Evolutionary conservation across 92 coral and sea anemone genomes (phyloP).

Genomic region (Epizoanthus rinbou): DNA sequence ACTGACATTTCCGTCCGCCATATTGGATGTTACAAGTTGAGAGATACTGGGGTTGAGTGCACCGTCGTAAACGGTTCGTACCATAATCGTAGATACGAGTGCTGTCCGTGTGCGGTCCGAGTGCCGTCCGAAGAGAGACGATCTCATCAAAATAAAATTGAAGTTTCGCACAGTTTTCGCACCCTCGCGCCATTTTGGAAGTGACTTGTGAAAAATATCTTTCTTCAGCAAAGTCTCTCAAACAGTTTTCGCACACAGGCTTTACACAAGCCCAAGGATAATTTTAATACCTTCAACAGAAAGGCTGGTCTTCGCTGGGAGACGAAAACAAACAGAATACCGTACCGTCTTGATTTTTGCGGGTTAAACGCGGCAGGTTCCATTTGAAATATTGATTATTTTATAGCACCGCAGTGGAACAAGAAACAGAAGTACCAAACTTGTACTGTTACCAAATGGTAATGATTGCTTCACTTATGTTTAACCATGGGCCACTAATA

Average conservation of each 20-base stretch:
- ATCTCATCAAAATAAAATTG: slow-evolving; percentile 5
- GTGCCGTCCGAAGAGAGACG: slow-evolving; percentile 19
- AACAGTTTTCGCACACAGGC: neutral
- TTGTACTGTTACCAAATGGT: slow-evolving; percentile 22
- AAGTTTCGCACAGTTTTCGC: neutral
- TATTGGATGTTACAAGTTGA: slow-evolving; percentile 16
- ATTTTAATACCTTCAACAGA: neutral
- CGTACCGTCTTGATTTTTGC: neutral
- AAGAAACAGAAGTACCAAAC: too few relatives aligned
- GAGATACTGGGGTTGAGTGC: slow-evolving; percentile 26
- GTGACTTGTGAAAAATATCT: neutral
- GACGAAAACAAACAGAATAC: neutral
- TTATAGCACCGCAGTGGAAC: too few relatives aligned
- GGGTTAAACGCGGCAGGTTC: neutral
- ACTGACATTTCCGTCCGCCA: slow-evolving; percentile 30
- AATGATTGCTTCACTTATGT: slow-evolving; percentile 39
- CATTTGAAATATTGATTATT: too few relatives aligned
- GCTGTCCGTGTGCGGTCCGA: neutral
- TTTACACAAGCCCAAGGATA: neutral
- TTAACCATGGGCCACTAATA: slow-evolving; percentile 88
- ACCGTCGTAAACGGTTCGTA: neutral
- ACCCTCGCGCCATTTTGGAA: neutral
- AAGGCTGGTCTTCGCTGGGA: neutral
- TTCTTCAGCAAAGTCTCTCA: neutral
- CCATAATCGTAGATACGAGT: neutral